Evolutionary conservation across 35 echinoderm and acorn worm genomes (phyloP), one percentile per base, ranked within the genome.

Genomic region (Hemicentrotus pulcherrimus): DNA sequence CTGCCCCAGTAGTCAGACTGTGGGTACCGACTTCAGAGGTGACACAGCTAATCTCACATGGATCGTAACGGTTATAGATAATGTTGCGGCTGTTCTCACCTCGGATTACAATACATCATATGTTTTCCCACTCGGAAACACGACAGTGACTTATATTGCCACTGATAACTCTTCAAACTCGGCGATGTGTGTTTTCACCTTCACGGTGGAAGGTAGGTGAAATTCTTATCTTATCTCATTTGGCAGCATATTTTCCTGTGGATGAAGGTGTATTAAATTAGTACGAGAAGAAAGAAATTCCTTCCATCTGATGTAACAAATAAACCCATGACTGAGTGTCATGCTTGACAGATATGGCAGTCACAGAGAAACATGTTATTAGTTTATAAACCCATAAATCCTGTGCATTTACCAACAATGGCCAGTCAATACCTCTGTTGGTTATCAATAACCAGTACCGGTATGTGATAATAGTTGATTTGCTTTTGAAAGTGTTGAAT

Each of bases 41-140:
- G 15, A 18, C 48, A 48, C 91, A 9, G 48, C 91, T 31, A 93
- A 6, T 0, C 30, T 93, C 16, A 93, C 58, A 19, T 93, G 91
- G 91, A 93, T 47, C 5, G 91, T 91, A 58, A 52, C 32, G 14
- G 91, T 60, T 18, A 94, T 9, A 9, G 95, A 96, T 50, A 96
- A 96, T 86, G 35, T 33, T 14, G 91, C 46, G 11, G 91, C 86
- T 33, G 94, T n/a, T 32, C 59, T 50, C 32, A 85, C 65, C 5
- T 96, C 91, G 31, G 94, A 96, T 92, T 94, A 94, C 47, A 48
- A 86, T 19, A 93, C 46, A 31, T 91, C 95, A 2, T 50, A 86
- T 48, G n/a, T 32, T 30, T 96, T 96, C 45, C 91, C 91, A 5
- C 60, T 96, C 5, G 95, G 95, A 15, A 15, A 8, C 4, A 96